These are phyloP conservation scores for Rousettus madagascariensis DNA, from an alignment of 2,797 vertebrate species.

Conservation along the genomic window DNA sequence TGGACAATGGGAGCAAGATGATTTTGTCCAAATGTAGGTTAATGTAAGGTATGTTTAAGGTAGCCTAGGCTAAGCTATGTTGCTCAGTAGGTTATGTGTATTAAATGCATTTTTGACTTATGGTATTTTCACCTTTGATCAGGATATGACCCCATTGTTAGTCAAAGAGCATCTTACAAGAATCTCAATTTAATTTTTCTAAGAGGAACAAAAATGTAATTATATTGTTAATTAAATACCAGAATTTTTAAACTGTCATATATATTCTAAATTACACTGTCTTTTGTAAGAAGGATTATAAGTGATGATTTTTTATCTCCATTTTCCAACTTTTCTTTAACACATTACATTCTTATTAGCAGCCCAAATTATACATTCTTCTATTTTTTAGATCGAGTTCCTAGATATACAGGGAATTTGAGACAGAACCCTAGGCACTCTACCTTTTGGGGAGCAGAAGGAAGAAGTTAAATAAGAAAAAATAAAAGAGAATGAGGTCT, in stretches of 20 bases:
- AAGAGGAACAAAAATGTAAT: neutral
- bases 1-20: neutral
- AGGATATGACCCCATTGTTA: neutral
- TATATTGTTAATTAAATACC: neutral
- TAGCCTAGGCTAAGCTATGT: neutral
- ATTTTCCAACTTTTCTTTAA: neutral
- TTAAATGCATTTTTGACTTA: neutral
- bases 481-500: neutral
- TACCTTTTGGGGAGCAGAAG: neutral
- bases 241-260: neutral
- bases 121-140: neutral
- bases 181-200: neutral
- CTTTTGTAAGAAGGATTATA: neutral
- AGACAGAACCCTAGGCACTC: neutral
- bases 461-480: neutral
- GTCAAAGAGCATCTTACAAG: neutral
- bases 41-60: neutral
- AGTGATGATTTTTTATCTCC: neutral
- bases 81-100: neutral
- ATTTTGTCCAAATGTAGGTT: neutral
- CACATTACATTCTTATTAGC: neutral
- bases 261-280: neutral
- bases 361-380: neutral
- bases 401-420: neutral
- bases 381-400: neutral